Percentiles rank a stretch among this genome's conserved stretches.
Conservation (phyloP, 2,113 vertebrate genomes). For the Rhadina sibilatrix region DNA sequence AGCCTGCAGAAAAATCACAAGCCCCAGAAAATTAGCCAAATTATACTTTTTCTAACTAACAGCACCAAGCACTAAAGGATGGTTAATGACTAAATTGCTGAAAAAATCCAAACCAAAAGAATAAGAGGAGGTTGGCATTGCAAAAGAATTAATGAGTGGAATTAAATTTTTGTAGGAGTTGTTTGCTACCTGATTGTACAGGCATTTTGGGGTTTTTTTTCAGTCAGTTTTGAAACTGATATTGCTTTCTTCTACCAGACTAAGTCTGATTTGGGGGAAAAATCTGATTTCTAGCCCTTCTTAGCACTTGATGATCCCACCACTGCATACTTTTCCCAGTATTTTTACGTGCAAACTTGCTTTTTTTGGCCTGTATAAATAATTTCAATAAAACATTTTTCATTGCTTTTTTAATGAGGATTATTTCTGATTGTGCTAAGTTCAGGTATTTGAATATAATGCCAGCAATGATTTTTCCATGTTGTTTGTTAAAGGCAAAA, state of each 20-base stretch:
- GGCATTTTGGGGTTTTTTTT: accelerated
- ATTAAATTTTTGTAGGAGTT: not conserved
- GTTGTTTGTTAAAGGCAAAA: not conserved
- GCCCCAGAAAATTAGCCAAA: not conserved
- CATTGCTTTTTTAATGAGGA: not conserved
- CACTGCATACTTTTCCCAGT: not conserved
- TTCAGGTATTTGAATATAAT: not conserved
- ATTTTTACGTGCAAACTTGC: not conserved
- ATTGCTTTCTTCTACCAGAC: not conserved
- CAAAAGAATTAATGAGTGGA: not conserved
- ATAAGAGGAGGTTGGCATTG: not conserved
- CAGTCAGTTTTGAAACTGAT: not conserved
- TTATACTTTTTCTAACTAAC: not conserved
- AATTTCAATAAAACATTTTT: not conserved
- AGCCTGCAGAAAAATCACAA: not conserved
- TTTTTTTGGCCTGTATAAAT: not conserved
- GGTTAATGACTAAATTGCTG: not conserved
- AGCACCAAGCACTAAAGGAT: not conserved
- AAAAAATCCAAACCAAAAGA: not conserved
- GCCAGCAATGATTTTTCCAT: not conserved
- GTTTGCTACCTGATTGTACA: not conserved
- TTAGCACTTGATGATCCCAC: not conserved
- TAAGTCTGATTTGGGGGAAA: not conserved
- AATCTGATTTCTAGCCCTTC: not conserved
- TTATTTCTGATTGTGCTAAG: not conserved